Conservation (phyloP, 2,888 invertebrate genomes). For the Hesperia comma region DNA sequence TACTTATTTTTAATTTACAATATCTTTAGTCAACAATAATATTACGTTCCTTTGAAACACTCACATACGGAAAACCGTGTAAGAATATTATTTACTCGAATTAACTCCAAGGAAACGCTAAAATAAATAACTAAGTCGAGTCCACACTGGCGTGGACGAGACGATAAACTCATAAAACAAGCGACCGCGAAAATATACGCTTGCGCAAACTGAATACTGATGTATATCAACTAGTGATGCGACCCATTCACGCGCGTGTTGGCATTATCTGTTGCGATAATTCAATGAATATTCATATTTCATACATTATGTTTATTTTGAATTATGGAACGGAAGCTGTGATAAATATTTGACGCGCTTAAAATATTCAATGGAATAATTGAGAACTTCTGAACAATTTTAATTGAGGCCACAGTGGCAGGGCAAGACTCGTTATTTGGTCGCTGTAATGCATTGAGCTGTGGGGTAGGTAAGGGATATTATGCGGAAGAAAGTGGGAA, state of each 20-base stretch:
- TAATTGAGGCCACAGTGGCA: no score
- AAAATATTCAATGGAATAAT: no score
- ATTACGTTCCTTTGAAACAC: no score
- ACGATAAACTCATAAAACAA: constrained; percentile 50
- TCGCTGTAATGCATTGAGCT: no score
- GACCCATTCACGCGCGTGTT: constrained; percentile 19
- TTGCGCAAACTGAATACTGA: constrained; percentile 67
- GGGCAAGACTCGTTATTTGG: no score
- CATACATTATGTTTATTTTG: not conserved
- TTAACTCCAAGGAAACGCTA: constrained; percentile 6
- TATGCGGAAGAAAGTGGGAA: no score
- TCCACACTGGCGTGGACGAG: constrained; percentile 34
- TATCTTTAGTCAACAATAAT: no score
- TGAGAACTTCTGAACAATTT: no score
- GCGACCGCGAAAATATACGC: constrained; percentile 61
- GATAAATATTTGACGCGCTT: no score
- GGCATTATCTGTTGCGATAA: not conserved
- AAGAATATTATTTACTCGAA: not conserved
- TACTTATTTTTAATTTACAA: no score
- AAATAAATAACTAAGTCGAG: constrained; percentile 6
- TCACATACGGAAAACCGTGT: not conserved
- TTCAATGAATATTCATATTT: not conserved
- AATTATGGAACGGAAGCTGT: not conserved
- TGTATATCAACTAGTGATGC: constrained; percentile 50
- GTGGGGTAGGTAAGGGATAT: no score